Evolutionary conservation across 2,888 invertebrate genomes (phyloP).

Genomic region (Ceraclea dissimilis): DNA sequence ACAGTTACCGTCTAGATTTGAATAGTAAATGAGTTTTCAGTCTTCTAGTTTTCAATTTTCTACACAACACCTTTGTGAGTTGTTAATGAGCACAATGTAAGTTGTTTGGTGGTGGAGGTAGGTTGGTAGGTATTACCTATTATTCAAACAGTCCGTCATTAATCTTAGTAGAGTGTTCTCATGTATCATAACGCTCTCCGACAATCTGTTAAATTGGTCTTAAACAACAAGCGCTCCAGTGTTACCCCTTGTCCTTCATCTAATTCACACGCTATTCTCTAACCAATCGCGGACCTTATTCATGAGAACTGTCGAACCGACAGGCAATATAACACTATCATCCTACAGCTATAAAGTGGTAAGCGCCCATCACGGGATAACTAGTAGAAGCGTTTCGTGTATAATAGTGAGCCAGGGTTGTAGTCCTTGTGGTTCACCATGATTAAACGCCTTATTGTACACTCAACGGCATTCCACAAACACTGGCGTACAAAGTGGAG

Average conservation of each 20-base stretch:
- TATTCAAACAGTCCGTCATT: neutral
- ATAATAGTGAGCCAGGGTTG: constrained; percentile 3
- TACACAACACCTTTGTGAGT: neutral
- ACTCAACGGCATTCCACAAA: constrained; percentile 18
- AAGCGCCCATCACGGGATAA: constrained; percentile 11
- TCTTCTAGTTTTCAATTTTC: neutral
- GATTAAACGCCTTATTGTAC: constrained; percentile 26
- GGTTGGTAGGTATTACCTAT: neutral
- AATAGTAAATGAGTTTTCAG: too few species aligned
- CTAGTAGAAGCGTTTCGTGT: neutral
- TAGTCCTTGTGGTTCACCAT: constrained; percentile 25
- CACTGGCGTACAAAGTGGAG: constrained; percentile 15
- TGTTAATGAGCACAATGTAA: neutral
- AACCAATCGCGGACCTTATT: constrained; percentile 24
- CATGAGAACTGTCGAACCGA: constrained; percentile 27
- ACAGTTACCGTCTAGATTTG: too few species aligned
- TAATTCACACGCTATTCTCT: constrained; percentile 9
- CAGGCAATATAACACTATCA: constrained; percentile 25
- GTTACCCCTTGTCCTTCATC: constrained; percentile 9
- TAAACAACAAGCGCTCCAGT: constrained; percentile 2
- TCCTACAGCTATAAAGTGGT: constrained; percentile 1
- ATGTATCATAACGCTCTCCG: constrained; percentile 5
- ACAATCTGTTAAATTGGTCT: constrained; percentile 4
- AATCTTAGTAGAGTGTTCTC: neutral
- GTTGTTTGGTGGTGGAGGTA: neutral